Base-by-base conservation (phyloP, 1,140 invertebrate species). In the Hestina assimilis region DNA sequence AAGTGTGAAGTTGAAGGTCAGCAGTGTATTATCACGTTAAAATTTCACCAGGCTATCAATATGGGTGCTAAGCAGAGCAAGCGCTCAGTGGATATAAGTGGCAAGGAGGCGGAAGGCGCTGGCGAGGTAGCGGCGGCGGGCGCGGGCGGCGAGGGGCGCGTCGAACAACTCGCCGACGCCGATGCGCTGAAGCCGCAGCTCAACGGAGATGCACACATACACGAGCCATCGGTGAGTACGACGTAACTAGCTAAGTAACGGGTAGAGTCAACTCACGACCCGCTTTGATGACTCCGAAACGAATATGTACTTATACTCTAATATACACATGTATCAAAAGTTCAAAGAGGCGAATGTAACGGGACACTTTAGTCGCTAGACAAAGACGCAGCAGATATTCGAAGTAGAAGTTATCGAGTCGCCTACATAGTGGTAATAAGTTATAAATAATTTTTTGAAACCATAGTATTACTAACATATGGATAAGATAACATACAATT, bases 51-150 rank as follows among this genome's bases (percentile, higher is more conserved):
- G 69, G 54, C 38, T 53, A 66, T 60, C 63, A 67, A 85, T 79
- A 95, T 95, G 94, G 94, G 94, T 89, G 94, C 92, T 83, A 92
- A 92, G 90, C 94, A 95, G 89, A 95, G 94, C 87, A 95, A 94
- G 88, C 92, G 94, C 89, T 95, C 94, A 66, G 94, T 95, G 75
- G 94, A 95, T 77, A 95, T 95, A 84, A 94, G 93, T 77, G 94
- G 93, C 69, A 93, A 94, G 73, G 94, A 94, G 78, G 95, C 94
- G 73, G 93, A 92, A 59, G 91, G 90, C 42, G 90, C 83, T 15
- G 92, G 92, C 23, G 91, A 89, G 29, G 89, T 89, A 14, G 90
- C 90, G 28, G 90, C 86, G 11, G 90, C 89, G 11, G 91, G 91
- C 48, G 92, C 92, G 33, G 92, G 92, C 51, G 92, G 92, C 59